Percentiles rank a stretch among this genome's conserved stretches.
Conservation (phyloP, 2,113 vertebrate genomes). For the Ardeotis arabs region DNA sequence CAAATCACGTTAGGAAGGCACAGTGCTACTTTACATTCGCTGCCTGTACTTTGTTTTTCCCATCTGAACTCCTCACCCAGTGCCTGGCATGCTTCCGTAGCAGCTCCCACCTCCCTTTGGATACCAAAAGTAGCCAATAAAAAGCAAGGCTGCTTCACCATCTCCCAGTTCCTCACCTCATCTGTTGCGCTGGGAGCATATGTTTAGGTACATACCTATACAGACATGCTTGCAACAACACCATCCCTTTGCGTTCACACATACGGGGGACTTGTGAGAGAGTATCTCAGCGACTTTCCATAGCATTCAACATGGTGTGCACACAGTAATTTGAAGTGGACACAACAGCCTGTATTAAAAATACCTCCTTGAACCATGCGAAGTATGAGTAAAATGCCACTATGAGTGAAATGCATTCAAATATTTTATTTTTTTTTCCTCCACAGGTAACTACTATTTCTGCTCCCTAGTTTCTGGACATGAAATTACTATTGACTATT, state of each 20-base stretch:
- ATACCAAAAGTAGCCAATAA: not conserved
- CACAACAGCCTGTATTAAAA: not conserved
- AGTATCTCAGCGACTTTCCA: not conserved
- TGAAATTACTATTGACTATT: not conserved
- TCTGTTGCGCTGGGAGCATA: rapidly evolving
- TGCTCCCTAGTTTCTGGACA: not conserved
- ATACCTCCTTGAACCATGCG: not conserved
- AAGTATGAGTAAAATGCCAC: not conserved
- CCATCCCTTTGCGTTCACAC: not conserved
- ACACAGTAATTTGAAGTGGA: not conserved
- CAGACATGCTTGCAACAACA: not conserved
- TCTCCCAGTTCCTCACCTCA: not conserved
- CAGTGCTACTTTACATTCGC: not conserved
- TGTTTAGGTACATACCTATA: rapidly evolving
- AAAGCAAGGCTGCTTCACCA: not conserved
- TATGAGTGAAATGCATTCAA: not conserved
- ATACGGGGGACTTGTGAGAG: rapidly evolving
- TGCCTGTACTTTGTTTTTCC: not conserved
- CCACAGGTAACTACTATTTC: not conserved
- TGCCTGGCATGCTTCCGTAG: not conserved
- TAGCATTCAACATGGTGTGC: rapidly evolving
- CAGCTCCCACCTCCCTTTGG: not conserved
- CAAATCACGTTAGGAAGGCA: not conserved
- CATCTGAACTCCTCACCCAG: not conserved
- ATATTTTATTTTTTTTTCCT: rapidly evolving